Conservation (phyloP, 2,888 invertebrate species). For the Vannuccia rotundouncinata region DNA sequence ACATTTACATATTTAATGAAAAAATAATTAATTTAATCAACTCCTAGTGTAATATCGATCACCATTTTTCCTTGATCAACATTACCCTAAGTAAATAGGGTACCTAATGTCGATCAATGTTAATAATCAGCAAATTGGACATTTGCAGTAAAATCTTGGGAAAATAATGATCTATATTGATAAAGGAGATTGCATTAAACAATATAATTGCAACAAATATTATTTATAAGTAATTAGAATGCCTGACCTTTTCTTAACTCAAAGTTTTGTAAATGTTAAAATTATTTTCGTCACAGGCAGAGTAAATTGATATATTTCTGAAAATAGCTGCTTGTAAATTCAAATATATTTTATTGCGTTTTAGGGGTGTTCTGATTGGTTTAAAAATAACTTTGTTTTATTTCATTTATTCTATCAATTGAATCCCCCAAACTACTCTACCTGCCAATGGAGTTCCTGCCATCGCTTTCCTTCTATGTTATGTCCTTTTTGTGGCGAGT, state of each 20-base stretch:
- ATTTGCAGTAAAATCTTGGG: not conserved
- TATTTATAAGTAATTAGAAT: conserved; percentile 19
- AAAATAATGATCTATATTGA: conserved; percentile 26
- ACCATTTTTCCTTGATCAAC: no score
- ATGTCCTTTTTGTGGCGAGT: no score
- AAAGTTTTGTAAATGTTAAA: conserved; percentile 24
- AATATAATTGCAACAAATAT: conserved; percentile 4
- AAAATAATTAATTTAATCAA: no score
- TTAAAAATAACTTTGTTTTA: no score
- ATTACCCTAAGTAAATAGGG: not conserved
- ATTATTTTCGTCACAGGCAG: not conserved
- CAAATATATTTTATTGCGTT: conserved; percentile 23
- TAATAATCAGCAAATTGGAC: conserved; percentile 19
- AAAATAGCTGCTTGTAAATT: conserved; percentile 15
- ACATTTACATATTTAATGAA: no score
- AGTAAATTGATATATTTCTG: conserved; percentile 20
- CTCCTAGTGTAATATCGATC: no score
- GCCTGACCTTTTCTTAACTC: conserved; percentile 16
- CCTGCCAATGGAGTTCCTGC: no score
- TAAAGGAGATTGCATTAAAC: conserved; percentile 19
- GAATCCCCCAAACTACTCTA: no score
- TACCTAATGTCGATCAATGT: not conserved
- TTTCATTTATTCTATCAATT: no score
- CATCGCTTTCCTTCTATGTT: no score
- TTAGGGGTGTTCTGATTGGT: conserved; percentile 17